These are phyloP conservation scores for Cottoperca gobio DNA, from an alignment of 2,797 vertebrate genomes.

Conservation along the genomic window DNA sequence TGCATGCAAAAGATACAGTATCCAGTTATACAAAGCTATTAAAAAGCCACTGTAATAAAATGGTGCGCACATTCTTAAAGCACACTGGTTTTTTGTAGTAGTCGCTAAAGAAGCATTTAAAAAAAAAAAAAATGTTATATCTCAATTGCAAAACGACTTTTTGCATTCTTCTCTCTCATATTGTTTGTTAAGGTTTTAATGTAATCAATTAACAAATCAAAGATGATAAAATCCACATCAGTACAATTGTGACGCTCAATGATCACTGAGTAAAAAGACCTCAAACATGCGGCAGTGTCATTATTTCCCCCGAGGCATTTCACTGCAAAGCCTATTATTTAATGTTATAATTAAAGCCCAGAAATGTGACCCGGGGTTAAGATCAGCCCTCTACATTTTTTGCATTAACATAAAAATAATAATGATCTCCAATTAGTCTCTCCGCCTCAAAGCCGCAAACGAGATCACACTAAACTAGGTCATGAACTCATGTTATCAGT, in stretches of 20 bases:
- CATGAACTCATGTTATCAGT: slow-evolving; percentile 65
- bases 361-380: slow-evolving; percentile 62
- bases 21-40: background rate
- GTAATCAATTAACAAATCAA: background rate
- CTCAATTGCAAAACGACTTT: background rate
- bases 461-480: slow-evolving; percentile 67
- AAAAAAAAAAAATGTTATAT: background rate
- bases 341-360: slow-evolving; percentile 70
- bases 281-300: slow-evolving; percentile 44
- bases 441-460: slow-evolving; percentile 61
- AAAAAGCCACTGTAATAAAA: slow-evolving; percentile 5
- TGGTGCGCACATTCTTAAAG: background rate
- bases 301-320: slow-evolving; percentile 45
- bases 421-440: slow-evolving; percentile 70
- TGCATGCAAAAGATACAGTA: slow-evolving; percentile 4
- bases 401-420: slow-evolving; percentile 73
- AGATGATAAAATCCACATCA: slow-evolving; percentile 25
- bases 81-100: background rate
- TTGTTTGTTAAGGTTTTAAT: background rate
- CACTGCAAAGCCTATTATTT: slow-evolving; percentile 61
- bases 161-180: background rate
- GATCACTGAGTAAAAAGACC: slow-evolving; percentile 28
- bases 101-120: background rate
- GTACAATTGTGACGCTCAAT: slow-evolving; percentile 11
- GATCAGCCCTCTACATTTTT: slow-evolving; percentile 56